A percentile compares a stretch with the other conserved stretches of the same genome.
Conservation (phyloP, 2,797 vertebrate species). For the Clangula hyemalis region DNA sequence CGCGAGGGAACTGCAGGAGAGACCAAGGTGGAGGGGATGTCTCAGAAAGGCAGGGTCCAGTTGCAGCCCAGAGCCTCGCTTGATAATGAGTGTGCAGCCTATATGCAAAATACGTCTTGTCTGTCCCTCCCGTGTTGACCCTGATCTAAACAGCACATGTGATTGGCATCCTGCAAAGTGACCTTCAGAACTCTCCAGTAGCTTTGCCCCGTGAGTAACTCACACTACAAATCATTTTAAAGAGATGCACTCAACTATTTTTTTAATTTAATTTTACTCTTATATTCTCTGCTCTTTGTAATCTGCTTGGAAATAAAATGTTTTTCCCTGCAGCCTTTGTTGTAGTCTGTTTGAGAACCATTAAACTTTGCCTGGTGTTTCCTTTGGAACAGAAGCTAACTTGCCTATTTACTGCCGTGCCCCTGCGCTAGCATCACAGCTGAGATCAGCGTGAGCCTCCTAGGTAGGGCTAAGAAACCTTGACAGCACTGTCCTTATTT, state of each 20-base stretch:
- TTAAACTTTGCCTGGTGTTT: slow-evolving; percentile 39
- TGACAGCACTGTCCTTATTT: neutral
- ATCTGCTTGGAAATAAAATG: slow-evolving; percentile 76
- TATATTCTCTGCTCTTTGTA: slow-evolving; percentile 76
- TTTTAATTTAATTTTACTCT: slow-evolving; percentile 77
- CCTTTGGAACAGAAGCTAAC: slow-evolving; percentile 2
- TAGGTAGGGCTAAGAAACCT: neutral
- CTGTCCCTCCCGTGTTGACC: slow-evolving; percentile 60
- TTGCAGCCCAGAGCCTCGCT: slow-evolving; percentile 62
- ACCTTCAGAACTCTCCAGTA: slow-evolving; percentile 73
- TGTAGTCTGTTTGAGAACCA: slow-evolving; percentile 66
- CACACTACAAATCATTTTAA: slow-evolving; percentile 74
- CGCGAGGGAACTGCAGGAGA: slow-evolving; percentile 20
- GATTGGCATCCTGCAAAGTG: slow-evolving; percentile 72
- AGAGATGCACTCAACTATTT: slow-evolving; percentile 76
- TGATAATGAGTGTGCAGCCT: slow-evolving; percentile 67
- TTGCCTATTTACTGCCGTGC: neutral
- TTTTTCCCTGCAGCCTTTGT: slow-evolving; percentile 74
- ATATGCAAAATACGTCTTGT: slow-evolving; percentile 66
- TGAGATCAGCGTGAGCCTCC: neutral
- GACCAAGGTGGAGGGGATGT: slow-evolving; percentile 16
- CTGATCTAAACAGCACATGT: slow-evolving; percentile 68
- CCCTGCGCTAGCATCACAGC: rapidly evolving
- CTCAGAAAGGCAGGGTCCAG: slow-evolving; percentile 48
- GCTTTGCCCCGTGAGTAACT: slow-evolving; percentile 72